These are phyloP conservation scores for Scelioninae gen. 1 DNA, from an alignment of 2,888 invertebrate genomes.

Conservation along the genomic window DNA sequence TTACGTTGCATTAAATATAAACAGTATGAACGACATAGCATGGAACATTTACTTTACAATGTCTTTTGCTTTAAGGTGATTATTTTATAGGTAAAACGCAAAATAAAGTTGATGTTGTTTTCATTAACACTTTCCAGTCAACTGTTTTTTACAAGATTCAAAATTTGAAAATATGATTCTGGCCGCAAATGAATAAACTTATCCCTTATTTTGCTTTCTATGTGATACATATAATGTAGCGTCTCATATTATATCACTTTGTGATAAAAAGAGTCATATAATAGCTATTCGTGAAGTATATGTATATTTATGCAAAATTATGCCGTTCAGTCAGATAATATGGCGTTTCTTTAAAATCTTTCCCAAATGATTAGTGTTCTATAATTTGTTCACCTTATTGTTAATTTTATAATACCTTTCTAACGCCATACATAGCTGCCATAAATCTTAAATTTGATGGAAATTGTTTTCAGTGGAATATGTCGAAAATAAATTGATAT, in stretches of 20 bases:
- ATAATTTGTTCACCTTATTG: constrained; percentile 4
- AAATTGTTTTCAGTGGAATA: neutral
- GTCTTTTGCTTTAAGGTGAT: too few species aligned
- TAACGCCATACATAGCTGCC: neutral
- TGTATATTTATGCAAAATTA: constrained; percentile 44
- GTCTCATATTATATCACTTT: constrained; percentile 27
- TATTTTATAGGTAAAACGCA: too few species aligned
- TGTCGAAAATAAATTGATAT: neutral
- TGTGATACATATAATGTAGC: constrained; percentile 6
- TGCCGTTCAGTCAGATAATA: constrained; percentile 24
- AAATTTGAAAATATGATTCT: too few species aligned
- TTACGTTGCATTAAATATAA: constrained; percentile 33
- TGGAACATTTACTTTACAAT: neutral
- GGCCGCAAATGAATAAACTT: too few species aligned
- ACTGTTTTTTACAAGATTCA: too few species aligned
- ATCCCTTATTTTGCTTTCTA: too few species aligned
- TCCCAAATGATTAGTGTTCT: neutral
- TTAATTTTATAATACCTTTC: neutral
- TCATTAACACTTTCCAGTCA: too few species aligned
- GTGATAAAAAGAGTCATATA: constrained; percentile 31
- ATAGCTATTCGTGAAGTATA: constrained; percentile 28
- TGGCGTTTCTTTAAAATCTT: neutral
- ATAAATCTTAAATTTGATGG: neutral
- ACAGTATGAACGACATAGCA: neutral
- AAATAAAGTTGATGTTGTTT: too few species aligned